A percentile compares a stretch with the other conserved stretches of the same genome.
phyloP scores from a whole-genome alignment of 2,888 invertebrate species.

The Ophion obscuratus region DNA sequence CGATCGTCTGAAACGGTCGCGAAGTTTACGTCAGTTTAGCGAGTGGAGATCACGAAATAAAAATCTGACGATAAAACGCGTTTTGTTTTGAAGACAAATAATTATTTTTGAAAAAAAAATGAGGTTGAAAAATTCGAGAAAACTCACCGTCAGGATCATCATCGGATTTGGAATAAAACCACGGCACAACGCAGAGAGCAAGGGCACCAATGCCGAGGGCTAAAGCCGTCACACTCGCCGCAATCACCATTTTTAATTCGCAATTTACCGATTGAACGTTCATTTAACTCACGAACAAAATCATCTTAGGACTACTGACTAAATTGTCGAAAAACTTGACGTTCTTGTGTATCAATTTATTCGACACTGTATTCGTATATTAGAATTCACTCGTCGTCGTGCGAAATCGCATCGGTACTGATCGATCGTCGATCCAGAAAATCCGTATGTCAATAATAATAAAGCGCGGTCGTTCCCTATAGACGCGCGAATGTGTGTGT shows the following conservation, averaged over 20 bases:
- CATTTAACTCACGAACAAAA: slow-evolving; percentile 25
- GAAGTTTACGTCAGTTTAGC: not conserved
- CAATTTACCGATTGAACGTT: not conserved
- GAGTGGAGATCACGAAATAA: not conserved
- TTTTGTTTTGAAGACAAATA: no score
- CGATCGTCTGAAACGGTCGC: slow-evolving; percentile 38
- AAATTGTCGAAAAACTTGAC: not conserved
- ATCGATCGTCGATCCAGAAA: not conserved
- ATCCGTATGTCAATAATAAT: slow-evolving; percentile 37
- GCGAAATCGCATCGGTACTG: slow-evolving; percentile 10
- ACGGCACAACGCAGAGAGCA: slow-evolving; percentile 64
- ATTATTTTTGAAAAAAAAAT: no score
- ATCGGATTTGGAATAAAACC: slow-evolving; percentile 59
- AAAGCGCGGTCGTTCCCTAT: not conserved
- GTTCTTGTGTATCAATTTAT: not conserved
- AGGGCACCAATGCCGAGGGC: slow-evolving; percentile 59
- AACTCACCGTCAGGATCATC: slow-evolving; percentile 49
- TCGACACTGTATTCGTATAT: not conserved
- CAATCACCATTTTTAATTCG: slow-evolving; percentile 60
- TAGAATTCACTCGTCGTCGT: slow-evolving; percentile 3
- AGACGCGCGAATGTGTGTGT: not conserved
- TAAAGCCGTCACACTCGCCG: slow-evolving; percentile 48
- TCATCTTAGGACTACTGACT: not conserved
- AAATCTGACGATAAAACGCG: not conserved
- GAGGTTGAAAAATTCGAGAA: not conserved